These are phyloP conservation scores for Caenorhabditis zanzibari DNA, from an alignment of 2,888 invertebrate genomes.

Conservation along the genomic window DNA sequence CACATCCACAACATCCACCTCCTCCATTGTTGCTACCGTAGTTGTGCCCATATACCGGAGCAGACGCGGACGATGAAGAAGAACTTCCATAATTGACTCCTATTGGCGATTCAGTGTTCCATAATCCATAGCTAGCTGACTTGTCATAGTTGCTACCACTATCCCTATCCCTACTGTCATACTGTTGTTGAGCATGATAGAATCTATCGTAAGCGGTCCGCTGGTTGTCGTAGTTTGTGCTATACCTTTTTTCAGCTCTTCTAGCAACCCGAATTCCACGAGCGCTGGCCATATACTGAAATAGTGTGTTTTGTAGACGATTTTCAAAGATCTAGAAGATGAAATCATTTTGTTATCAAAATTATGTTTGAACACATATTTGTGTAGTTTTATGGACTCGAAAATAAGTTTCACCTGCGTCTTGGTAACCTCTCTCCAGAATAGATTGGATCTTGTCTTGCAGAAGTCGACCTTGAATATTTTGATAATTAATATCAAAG, in stretches of 20 bases:
- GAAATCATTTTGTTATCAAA: slow-evolving; percentile 29
- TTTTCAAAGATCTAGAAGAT: not conserved
- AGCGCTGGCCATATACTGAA: slow-evolving; percentile 63
- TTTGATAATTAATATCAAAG: not conserved
- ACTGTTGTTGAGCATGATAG: slow-evolving; percentile 54
- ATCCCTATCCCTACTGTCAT: slow-evolving; percentile 19
- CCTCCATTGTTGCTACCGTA: slow-evolving; percentile 52
- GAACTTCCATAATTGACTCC: slow-evolving; percentile 18
- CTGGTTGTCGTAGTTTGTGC: slow-evolving; percentile 55
- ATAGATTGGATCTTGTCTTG: slow-evolving; percentile 77
- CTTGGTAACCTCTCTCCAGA: slow-evolving; percentile 81
- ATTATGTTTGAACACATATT: not conserved
- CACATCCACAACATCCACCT: slow-evolving; percentile 75
- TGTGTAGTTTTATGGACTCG: not conserved
- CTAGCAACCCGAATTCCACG: slow-evolving; percentile 58
- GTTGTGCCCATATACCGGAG: slow-evolving; percentile 40
- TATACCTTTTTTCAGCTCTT: slow-evolving; percentile 57
- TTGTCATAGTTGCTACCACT: slow-evolving; percentile 45
- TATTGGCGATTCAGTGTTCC: slow-evolving; percentile 49
- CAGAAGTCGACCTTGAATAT: slow-evolving; percentile 76
- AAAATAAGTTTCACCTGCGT: slow-evolving; percentile 73
- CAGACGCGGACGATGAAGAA: slow-evolving; percentile 35
- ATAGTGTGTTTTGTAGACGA: slow-evolving; percentile 1
- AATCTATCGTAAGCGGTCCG: slow-evolving; percentile 55
- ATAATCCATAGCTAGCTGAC: slow-evolving; percentile 61